Base-by-base conservation (phyloP, 2,888 invertebrate genomes). In the Polydrusus cervinus region DNA sequence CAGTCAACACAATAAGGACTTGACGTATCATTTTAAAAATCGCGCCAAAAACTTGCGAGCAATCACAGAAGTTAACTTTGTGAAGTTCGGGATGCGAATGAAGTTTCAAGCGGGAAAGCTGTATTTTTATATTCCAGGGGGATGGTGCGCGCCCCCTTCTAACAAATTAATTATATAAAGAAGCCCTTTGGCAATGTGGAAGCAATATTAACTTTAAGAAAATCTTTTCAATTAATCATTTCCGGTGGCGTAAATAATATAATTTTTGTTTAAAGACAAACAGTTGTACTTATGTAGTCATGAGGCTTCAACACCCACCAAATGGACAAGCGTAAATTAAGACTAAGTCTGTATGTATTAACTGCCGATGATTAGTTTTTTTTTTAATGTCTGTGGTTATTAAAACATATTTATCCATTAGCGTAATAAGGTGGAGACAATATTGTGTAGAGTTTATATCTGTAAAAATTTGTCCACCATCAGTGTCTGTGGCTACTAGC, bases 91-190 rank as follows among this genome's bases (percentile, higher is more conserved):
- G 45, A 66, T 38, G 43, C 64, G 72, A 67, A 62, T 74, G 75
- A 40, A 71, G 38, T 57, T 67, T 45, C 45, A 18, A 55, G 38
- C 40, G 18, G 67, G 66, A 71, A 71, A 57, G 20, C 62, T 34
- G 55, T 11, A 30, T 49, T 53, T 75, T 75, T 75, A 75, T 75
- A 75, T 66, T n/a, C 40, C 71, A 43, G 66, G 45, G 61, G 57
- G 51, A 71, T 60, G 71, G 53, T 75, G 75, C 71, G 75, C 75
- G 61, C 66, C 71, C 71, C 67, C 51, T 53, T n/a, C 61, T 20
- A 61, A 67, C 71, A 67, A 70, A 71, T 75, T 75, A 62, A 61
- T 38, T 57, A 57, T 3, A 49, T 40, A 70, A 53, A 43, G 75
- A 75, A 75, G 55, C 75, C 75, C 57, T 66, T 75, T 49, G 65